Percentiles rank a stretch among this genome's conserved stretches.
Conservation (phyloP, 2,797 vertebrate species). For the Melanotaenia pygmaea region DNA sequence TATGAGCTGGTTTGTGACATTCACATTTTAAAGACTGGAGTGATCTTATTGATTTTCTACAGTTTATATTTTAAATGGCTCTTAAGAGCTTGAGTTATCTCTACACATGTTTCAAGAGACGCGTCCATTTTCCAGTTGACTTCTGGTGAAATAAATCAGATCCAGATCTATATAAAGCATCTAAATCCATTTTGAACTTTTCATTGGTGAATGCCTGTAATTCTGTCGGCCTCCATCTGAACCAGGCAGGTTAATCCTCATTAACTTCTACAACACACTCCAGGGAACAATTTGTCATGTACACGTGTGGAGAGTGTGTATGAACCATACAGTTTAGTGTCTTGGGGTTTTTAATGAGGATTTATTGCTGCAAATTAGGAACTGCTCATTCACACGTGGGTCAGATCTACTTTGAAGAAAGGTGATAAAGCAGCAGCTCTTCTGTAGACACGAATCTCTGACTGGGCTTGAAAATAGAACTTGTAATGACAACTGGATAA, state of each 20-base stretch:
- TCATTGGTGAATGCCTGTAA: conserved; percentile 13
- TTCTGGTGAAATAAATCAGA: conserved; percentile 43
- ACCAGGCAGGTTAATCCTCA: conserved; percentile 63
- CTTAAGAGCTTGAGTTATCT: conserved; percentile 39
- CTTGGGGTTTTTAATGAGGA: conserved; percentile 21
- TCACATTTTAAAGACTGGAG: conserved; percentile 20
- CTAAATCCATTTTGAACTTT: conserved; percentile 37
- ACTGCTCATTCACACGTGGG: conserved; percentile 9
- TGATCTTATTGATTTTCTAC: conserved; percentile 38
- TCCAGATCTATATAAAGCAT: conserved; percentile 22
- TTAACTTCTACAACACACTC: conserved; percentile 56
- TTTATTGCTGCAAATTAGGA: conserved; percentile 17
- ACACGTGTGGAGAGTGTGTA: conserved; percentile 24
- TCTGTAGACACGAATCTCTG: background rate
- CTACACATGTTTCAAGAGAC: conserved; percentile 39
- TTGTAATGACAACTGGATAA: background rate
- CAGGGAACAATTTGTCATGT: conserved; percentile 57
- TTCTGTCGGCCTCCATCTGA: conserved; percentile 23
- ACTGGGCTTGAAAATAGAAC: background rate
- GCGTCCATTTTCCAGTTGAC: conserved; percentile 36
- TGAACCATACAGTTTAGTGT: conserved; percentile 10
- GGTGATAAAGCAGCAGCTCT: conserved; percentile 13
- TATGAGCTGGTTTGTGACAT: conserved; percentile 3
- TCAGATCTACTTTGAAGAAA: conserved; percentile 13
- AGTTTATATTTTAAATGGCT: conserved; percentile 40